Evolutionary conservation across 2,113 vertebrate species (phyloP).

Genomic region (Empidonax traillii): DNA sequence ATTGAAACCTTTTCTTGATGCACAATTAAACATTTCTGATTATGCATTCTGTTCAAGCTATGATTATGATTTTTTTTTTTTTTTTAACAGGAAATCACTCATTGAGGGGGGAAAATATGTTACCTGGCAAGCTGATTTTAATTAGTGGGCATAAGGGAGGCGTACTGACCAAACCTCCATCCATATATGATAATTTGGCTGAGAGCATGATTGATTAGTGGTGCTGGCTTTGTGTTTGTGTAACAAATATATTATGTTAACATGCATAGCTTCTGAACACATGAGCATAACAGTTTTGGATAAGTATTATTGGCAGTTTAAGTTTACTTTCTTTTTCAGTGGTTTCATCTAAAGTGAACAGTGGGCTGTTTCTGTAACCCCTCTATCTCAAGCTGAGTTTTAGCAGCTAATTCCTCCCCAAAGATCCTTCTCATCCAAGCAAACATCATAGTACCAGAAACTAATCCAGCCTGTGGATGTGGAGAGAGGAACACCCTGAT

Average conservation of each 20-base stretch:
- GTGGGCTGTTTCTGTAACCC: neutral
- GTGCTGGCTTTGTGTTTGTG: neutral
- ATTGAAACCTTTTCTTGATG: neutral
- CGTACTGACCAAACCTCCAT: neutral
- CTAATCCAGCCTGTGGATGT: neutral
- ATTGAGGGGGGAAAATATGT: neutral
- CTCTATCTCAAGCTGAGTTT: neutral
- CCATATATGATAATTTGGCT: neutral
- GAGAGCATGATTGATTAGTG: neutral
- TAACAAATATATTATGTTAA: neutral
- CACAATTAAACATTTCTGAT: neutral
- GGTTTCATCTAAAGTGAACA: neutral
- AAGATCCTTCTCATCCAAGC: neutral
- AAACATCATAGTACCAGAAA: neutral
- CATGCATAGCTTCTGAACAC: neutral
- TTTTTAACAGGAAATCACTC: neutral
- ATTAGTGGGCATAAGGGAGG: neutral
- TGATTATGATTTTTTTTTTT: neutral
- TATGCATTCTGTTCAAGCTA: neutral
- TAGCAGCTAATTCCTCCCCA: neutral
- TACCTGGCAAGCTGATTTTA: neutral
- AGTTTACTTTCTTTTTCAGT: neutral
- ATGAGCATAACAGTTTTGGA: neutral
- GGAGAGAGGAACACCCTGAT: neutral
- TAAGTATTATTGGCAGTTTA: neutral